Evolutionary conservation across 2,797 vertebrate species (phyloP).

Genomic region (Sarcophilus harrisii): DNA sequence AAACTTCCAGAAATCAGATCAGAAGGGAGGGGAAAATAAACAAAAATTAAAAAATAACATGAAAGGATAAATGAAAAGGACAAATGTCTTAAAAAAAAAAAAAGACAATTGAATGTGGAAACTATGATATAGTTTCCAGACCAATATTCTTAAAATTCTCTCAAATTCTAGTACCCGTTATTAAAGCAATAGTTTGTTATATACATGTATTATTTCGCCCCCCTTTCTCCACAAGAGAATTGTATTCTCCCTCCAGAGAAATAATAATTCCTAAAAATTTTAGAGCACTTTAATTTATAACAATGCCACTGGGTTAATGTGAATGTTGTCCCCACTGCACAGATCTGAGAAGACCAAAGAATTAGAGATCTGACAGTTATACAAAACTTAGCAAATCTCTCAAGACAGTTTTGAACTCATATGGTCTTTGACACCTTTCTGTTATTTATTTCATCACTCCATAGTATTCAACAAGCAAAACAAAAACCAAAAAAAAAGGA

Average conservation of each 20-base stretch:
- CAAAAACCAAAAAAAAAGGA: not conserved
- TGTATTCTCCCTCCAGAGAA: not conserved
- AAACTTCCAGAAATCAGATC: constrained; percentile 26
- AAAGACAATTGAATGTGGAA: not conserved
- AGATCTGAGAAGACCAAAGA: not conserved
- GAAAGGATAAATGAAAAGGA: not conserved
- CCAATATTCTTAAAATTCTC: not conserved
- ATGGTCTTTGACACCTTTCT: not conserved
- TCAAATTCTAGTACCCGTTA: not conserved
- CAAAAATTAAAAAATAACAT: not conserved
- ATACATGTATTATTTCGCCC: not conserved
- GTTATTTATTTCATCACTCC: not conserved
- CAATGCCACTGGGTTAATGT: not conserved
- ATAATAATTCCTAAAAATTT: not conserved
- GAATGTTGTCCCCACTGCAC: not conserved
- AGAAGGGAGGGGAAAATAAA: not conserved
- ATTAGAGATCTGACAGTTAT: not conserved
- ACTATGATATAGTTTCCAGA: not conserved
- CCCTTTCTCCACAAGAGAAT: too few species aligned
- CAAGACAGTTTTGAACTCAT: not conserved
- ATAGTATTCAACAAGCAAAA: not conserved
- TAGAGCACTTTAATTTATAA: not conserved
- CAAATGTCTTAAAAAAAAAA: not conserved
- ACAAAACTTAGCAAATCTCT: not conserved
- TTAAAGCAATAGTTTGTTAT: not conserved